Evolutionary conservation across 2,888 invertebrate species (phyloP).

Genomic region (Hypomecis punctinalis): DNA sequence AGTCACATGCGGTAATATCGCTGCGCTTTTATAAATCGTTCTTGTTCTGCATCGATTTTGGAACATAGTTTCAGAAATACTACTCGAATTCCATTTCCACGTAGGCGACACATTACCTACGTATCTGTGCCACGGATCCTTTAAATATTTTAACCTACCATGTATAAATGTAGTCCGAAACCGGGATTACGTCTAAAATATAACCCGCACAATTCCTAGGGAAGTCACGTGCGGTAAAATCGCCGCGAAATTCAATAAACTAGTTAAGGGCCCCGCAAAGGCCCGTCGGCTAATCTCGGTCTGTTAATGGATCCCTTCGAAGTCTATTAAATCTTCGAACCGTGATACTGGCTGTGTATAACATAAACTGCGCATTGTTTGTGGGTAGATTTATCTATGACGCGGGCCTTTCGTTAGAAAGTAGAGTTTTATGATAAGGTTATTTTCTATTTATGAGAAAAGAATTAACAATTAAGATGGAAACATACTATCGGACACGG

Average conservation of each 20-base stretch:
- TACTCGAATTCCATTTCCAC: neutral
- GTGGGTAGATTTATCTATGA: constrained; percentile 27
- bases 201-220: constrained; percentile 22
- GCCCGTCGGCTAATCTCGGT: constrained; percentile 50
- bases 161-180: neutral
- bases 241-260: constrained; percentile 42
- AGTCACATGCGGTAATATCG: no score
- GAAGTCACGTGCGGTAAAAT: constrained; percentile 37
- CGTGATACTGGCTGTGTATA: constrained; percentile 40
- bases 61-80: neutral
- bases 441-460: no score
- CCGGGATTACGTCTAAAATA: constrained; percentile 20
- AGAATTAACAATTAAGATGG: no score
- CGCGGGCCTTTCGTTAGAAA: constrained; percentile 1
- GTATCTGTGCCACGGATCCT: constrained; percentile 7
- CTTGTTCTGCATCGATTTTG: neutral
- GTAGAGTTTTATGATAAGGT: no score
- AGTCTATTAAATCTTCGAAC: constrained; percentile 56
- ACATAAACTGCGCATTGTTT: constrained; percentile 35
- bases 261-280: constrained; percentile 39
- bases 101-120: neutral
- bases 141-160: constrained; percentile 15
- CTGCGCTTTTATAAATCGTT: neutral
- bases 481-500: no score
- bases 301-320: constrained; percentile 59